These are phyloP conservation scores for Hemibagrus wyckioides DNA, from an alignment of 2,113 vertebrate genomes.

Conservation along the genomic window DNA sequence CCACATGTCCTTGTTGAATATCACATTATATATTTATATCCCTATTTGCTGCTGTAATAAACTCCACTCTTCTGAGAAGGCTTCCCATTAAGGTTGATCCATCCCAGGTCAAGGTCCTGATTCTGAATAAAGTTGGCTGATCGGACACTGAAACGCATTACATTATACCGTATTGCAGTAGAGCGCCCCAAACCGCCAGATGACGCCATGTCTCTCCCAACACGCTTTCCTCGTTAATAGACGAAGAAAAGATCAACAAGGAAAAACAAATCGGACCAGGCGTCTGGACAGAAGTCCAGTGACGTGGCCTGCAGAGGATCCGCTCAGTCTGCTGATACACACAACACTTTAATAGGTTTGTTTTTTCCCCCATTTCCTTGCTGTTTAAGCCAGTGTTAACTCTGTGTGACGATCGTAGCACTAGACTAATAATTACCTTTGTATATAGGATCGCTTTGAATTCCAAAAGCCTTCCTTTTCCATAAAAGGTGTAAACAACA, in stretches of 20 bases:
- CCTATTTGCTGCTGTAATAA: not conserved
- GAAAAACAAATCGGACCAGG: conserved; percentile 51
- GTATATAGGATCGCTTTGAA: not conserved
- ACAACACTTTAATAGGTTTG: conserved; percentile 13
- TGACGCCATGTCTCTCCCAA: not conserved
- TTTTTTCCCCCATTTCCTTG: not conserved
- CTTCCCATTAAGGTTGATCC: not conserved
- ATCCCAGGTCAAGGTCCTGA: not conserved
- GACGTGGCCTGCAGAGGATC: conserved; percentile 47
- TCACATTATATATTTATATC: not conserved
- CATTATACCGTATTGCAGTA: not conserved
- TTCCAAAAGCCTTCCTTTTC: not conserved
- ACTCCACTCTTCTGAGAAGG: not conserved
- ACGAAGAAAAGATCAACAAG: conserved; percentile 26
- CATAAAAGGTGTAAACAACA: not conserved
- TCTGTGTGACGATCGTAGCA: not conserved
- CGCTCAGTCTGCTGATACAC: not conserved
- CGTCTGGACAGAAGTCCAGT: conserved; percentile 27
- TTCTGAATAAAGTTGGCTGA: not conserved
- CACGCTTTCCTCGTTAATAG: not conserved
- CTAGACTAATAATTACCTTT: not conserved
- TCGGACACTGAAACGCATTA: not conserved
- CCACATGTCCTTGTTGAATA: not conserved
- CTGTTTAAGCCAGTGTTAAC: not conserved
- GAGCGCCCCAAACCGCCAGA: conserved; percentile 33